A percentile compares a stretch with the other conserved stretches of the same genome.
These are phyloP conservation scores for Pararge aegeria DNA, from an alignment of 1,140 invertebrate genomes.

Conservation along the genomic window DNA sequence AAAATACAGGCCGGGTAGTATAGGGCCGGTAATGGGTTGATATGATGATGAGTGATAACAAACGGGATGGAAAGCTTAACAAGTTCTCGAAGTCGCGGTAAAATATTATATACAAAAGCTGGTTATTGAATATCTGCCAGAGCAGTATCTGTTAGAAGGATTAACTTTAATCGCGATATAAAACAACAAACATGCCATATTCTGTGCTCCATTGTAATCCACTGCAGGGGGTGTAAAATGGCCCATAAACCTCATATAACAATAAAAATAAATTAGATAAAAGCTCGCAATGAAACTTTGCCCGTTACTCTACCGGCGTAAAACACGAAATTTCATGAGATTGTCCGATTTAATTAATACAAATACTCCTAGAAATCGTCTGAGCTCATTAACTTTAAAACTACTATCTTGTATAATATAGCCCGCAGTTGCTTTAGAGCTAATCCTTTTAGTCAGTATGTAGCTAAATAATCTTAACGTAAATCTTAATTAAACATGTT, in stretches of 20 bases:
- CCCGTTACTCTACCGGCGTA: conserved; percentile 54
- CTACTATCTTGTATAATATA: conserved; percentile 24
- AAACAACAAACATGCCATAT: conserved; percentile 4
- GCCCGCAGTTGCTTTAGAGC: conserved; percentile 16
- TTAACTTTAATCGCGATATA: not conserved
- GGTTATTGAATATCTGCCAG: not conserved
- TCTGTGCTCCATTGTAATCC: conserved; percentile 37
- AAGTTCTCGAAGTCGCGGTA: too few species aligned
- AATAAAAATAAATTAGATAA: conserved; percentile 76
- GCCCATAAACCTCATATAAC: conserved; percentile 69
- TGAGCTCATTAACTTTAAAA: conserved; percentile 41
- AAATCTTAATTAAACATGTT: conserved; percentile 17
- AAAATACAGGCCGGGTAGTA: too few species aligned
- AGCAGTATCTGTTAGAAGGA: not conserved
- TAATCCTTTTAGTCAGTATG: conserved; percentile 30
- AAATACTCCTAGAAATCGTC: conserved; percentile 49
- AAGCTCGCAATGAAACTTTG: conserved; percentile 70
- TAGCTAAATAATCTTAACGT: conserved; percentile 16
- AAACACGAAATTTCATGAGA: conserved; percentile 62
- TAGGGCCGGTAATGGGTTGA: too few species aligned
- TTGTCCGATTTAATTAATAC: conserved; percentile 67
- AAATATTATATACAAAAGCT: not conserved
- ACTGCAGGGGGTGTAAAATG: conserved; percentile 57
- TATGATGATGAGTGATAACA: too few species aligned
- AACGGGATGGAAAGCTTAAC: too few species aligned